Percentiles rank a stretch among this genome's conserved stretches.
These are phyloP conservation scores for Triplophysa dalaica DNA, from an alignment of 2,113 vertebrate species.

Conservation along the genomic window DNA sequence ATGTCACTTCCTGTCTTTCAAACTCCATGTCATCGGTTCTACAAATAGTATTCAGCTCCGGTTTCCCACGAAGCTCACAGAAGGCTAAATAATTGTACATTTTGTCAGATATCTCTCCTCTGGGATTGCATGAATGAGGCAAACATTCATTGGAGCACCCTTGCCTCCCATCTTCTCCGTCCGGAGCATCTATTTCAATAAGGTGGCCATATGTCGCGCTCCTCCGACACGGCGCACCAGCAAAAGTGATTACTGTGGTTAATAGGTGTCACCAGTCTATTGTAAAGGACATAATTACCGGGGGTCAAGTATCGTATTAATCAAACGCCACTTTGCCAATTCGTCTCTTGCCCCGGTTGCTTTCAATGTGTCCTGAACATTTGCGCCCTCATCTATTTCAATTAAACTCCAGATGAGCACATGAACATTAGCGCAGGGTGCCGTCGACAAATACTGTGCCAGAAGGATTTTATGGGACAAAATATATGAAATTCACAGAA, in stretches of 20 bases:
- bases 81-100: slow-evolving; percentile 61
- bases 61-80: slow-evolving; percentile 66
- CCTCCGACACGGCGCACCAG: slow-evolving; percentile 45
- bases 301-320: slow-evolving; percentile 60
- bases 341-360: slow-evolving; percentile 42
- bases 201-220: slow-evolving; percentile 61
- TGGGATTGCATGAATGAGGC: slow-evolving; percentile 57
- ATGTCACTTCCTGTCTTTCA: slow-evolving; percentile 76
- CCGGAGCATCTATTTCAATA: slow-evolving; percentile 55
- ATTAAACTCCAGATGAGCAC: slow-evolving; percentile 53
- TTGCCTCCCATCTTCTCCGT: slow-evolving; percentile 59
- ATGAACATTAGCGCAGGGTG: slow-evolving; percentile 37
- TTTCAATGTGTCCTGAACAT: slow-evolving; percentile 22
- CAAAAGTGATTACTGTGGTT: slow-evolving; percentile 54
- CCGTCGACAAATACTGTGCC: slow-evolving; percentile 3
- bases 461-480: slow-evolving; percentile 28
- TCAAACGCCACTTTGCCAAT: slow-evolving; percentile 55
- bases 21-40: slow-evolving; percentile 59
- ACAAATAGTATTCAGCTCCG: slow-evolving; percentile 52
- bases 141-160: slow-evolving; percentile 59
- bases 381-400: slow-evolving; percentile 51
- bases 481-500: not conserved
- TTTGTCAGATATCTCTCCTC: slow-evolving; percentile 55
- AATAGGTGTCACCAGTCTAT: slow-evolving; percentile 55
- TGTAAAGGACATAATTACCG: slow-evolving; percentile 51